These are phyloP conservation scores for Chelonia mydas DNA, from an alignment of 2,797 vertebrate genomes.

Conservation along the genomic window DNA sequence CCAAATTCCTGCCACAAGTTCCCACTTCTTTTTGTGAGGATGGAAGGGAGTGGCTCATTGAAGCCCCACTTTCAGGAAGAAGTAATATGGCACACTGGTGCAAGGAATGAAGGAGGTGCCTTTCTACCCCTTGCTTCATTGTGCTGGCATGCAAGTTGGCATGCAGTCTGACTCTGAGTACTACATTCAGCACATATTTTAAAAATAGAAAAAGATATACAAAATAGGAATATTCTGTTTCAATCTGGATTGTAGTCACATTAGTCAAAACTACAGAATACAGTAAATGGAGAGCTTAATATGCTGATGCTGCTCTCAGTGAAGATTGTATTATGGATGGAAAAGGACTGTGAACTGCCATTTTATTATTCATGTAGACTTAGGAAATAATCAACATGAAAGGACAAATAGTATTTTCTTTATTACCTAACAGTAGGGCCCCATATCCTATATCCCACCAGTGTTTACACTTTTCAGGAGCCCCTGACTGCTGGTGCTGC, in stretches of 20 bases:
- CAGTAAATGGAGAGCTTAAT: not conserved
- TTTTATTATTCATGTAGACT: too few species aligned
- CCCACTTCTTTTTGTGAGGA: not conserved
- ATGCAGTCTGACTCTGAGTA: not conserved
- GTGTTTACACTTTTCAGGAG: too few species aligned
- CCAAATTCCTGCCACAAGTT: not conserved
- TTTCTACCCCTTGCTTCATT: not conserved
- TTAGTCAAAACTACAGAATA: not conserved
- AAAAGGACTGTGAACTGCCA: too few species aligned
- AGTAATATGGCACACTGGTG: not conserved
- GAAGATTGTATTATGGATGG: too few species aligned
- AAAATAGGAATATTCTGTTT: not conserved
- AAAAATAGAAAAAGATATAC: not conserved
- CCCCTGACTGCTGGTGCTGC: too few species aligned
- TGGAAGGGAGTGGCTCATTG: not conserved
- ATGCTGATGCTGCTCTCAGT: too few species aligned
- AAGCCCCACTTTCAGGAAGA: not conserved
- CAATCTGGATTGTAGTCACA: not conserved
- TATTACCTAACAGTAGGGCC: too few species aligned
- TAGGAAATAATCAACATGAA: too few species aligned
- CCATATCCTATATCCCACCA: too few species aligned
- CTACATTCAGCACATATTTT: not conserved
- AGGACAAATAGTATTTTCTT: too few species aligned
- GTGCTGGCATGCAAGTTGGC: not conserved
- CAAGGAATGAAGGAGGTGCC: not conserved